Base-by-base conservation (phyloP, 2,888 invertebrate species). In the Anarsia innoxiella region DNA sequence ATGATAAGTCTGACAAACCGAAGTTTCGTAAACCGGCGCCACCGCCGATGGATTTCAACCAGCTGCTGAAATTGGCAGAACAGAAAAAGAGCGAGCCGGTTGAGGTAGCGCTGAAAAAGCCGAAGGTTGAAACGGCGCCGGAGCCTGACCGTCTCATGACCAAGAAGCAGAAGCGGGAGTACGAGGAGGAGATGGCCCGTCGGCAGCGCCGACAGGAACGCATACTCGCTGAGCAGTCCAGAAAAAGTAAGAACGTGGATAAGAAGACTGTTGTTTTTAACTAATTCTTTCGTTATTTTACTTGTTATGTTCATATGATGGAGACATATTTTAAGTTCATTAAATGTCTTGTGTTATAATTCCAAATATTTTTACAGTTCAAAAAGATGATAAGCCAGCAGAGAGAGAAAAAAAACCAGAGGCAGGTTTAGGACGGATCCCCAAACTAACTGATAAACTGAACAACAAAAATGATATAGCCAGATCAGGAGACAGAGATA, bases 71-170 rank as follows among this genome's bases (percentile, higher is more conserved):
- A 71, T 75, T 95, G 4, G 95, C 95, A 0, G 93, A 92, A 51
- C 89, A 93, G 59, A 95, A 95, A 61, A 94, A 94, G 48, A 87
- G 89, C 64, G 93, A 94, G 61, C 95, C 95, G 0, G 66, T 94
- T 1, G 86, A 89, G 15, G 56, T 63, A 4, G 64, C 44, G 3
- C 51, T 64, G 4, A 76, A 76, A 45, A 70, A 43, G 26, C 28
- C 28, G 1, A 59, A 77, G 37, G 49, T 40, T 5, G 46, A 53
- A 0, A 66, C 89, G 40, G 85, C 87, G 43, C 78, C 85, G 12
- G 89, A 90, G 41, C 85, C 88, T 0, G 93, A 93, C 48, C 86
- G 93, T 28, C 83, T 90, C 8, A 89, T 95, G 85, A 95, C 95
- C 0, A 93, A 93, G 50, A 92, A 90, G 49, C 94, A 96, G 59